Base-by-base conservation (phyloP, 2,113 vertebrate genomes). In the Cyprinodon tularosa region DNA sequence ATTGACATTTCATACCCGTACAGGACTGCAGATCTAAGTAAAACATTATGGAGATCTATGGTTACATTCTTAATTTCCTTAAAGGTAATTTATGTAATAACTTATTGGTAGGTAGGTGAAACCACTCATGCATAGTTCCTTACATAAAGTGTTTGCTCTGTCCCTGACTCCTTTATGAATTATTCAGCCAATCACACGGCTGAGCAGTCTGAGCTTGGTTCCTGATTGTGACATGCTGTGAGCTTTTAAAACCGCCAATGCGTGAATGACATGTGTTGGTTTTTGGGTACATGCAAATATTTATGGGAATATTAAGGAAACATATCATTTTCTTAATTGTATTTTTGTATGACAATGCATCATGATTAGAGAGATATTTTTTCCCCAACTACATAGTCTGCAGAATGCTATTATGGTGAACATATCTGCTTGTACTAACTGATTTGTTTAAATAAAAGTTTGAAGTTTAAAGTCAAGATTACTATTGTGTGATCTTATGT, bases 181-280 rank as follows among this genome's bases (percentile, higher is more conserved):
- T 80, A 93, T 92, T 93, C 84, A 92, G 69, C 88, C 90, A 92
- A 92, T 94, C 89, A 90, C 86, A 84, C 78, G 83, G 86, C 86
- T 91, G 86, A 90, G 78, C 88, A 88, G 83, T 67, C 68, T 78
- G 85, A 85, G 76, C 83, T 10, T 39, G 68, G 76, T 90, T 85
- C 81, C 67, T 87, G 91, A 90, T 92, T 91, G 84, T 78, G 83
- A 84, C 91, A 80, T 68, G 84, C 90, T 89, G 89, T 74, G 89
- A 81, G 88, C 82, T 68, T 83, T 78, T 80, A 37, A 73, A 66
- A 83, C 63, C 59, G 72, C 82, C 92, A 89, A 90, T 80, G 78
- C 84, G 79, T 88, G 80, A 88, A 47, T 82, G 81, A 76, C 68
- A 42, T 70, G 75, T 80, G 69, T 87, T 44, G n/a, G 1, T 66